Evolutionary conservation across 2,888 invertebrate species (phyloP), one percentile per base, ranked within the genome.

Genomic region (Cyaniris semiargus): DNA sequence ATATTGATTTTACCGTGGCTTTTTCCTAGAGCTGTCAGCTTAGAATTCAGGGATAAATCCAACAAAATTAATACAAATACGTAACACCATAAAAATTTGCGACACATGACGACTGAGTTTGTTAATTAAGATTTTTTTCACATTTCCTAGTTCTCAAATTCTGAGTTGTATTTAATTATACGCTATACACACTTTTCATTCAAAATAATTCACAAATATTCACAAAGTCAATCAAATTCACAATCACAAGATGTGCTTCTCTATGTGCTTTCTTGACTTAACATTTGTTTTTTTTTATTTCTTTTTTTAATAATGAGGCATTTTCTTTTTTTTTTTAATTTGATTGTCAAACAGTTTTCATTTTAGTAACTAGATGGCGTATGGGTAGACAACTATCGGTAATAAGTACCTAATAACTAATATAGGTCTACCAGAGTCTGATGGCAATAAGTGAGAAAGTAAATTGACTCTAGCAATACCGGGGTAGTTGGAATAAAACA

Each of bases 1-100:
- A 85, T 88, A 92, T 92, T 90, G 91, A 92, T 92, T 90, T 95
- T 95, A 96, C 96, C 96, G 95, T 96, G 96, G 93, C 95, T 96
- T 91, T 95, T 96, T 91, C 96, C 96, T 91, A 96, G 96, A 84
- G 95, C 95, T 90, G 96, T 95, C 91, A 96, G 94, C 90, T 95
- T 95, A 82, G 95, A 96, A 90, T 96, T 95, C 84, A 95, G 94
- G 82, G 96, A 95, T 88, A 95, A 94, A 93, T 96, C 95, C 88
- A 96, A 91, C 88, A 96, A 94, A 85, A 95, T 95, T 91, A 96
- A 94, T 89, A 95, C 88, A 93, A 96, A 94, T 90, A 96, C 92
- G 91, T 95, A 95, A 95, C 95, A 95, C 94, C 95, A 95, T 92
- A 95, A 91, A 87, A 93, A 91, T 90, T 93, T 93, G 84, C 91